A percentile compares a stretch with the other conserved stretches of the same genome.
These are phyloP conservation scores for Camelus bactrianus DNA, from an alignment of 2,113 vertebrate species.

Conservation along the genomic window DNA sequence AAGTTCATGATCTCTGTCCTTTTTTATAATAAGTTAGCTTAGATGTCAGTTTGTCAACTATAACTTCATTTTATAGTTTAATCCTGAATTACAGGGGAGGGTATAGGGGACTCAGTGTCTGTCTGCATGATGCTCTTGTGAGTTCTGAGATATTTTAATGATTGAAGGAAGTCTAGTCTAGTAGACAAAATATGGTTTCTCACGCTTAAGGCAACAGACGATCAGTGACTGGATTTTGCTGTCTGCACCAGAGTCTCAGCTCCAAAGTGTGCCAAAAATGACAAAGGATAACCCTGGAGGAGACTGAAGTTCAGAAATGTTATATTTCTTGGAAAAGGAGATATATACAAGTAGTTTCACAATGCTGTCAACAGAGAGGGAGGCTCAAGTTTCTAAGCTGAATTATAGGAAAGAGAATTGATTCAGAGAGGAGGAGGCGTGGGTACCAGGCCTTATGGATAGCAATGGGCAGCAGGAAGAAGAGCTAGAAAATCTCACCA, in stretches of 20 bases:
- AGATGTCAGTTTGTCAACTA: neutral
- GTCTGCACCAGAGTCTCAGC: neutral
- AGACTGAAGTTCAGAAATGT: neutral
- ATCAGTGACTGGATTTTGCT: neutral
- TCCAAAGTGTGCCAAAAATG: neutral
- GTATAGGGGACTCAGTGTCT: neutral
- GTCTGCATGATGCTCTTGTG: neutral
- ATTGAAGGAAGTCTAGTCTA: neutral
- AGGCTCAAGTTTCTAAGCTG: neutral
- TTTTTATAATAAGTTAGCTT: neutral
- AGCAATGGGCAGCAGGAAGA: neutral
- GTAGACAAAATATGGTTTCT: neutral
- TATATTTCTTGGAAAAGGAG: neutral
- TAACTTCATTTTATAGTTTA: neutral
- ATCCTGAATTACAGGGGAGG: neutral
- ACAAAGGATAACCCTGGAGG: neutral
- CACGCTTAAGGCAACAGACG: neutral
- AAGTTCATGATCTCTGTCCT: neutral
- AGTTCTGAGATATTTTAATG: conserved; percentile 12
- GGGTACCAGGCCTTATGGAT: accelerated
- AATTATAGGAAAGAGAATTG: neutral
- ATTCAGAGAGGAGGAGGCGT: neutral
- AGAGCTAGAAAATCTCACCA: no score
- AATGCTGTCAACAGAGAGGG: neutral
- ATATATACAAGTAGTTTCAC: neutral